Base-by-base conservation (phyloP, 92 coral and sea anemone genomes). In the Siderastrea radians region DNA sequence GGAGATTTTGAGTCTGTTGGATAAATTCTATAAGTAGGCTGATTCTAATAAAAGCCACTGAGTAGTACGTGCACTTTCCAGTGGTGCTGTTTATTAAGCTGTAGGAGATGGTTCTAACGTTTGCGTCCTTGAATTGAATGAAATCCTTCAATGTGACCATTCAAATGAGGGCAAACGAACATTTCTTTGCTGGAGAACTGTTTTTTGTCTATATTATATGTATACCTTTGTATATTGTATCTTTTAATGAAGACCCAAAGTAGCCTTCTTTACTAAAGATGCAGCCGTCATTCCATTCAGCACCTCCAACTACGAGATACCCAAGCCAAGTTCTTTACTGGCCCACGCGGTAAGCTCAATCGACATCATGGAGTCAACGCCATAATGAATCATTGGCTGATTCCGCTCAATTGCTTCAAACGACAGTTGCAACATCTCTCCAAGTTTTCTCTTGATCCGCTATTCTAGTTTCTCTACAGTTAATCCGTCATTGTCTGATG, bases 351-450 rank as follows among this genome's bases (percentile, higher is more conserved):
- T 12, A 1, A 67, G 72, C 49, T 67, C 72, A 2, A 67, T 8
- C 10, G 72, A 67, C 72, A 67, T 67, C 72, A 67, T 38, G 72
- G 72, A 67, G 38, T 67, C 72, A 38, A 67, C 47, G 13, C 72
- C 72, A 67, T 67, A 67, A n/a, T 67, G 8, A 7, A 49, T 67
- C 72, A 67, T 67, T 26, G 72, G 49, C 48, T 67, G 72, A 67
- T 67, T 67, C 46, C 26, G 1, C 12, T 67, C 72, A 67, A 67
- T 26, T 10, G 17, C 47, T 12, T 67, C 47, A 7, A 49, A 67
- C 4, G 72, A 14, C 49, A 67, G 7, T 67, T 67, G 72, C 12
- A 67, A 49, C 3, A 67, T 7, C 49, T 67, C n/a, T n/a, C n/a
- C n/a, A n/a, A n/a, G n/a, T n/a, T n/a, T n/a, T n/a, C n/a, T n/a